Evolutionary conservation across 1,140 invertebrate genomes (phyloP).

Genomic region (Micrasema minimum): DNA sequence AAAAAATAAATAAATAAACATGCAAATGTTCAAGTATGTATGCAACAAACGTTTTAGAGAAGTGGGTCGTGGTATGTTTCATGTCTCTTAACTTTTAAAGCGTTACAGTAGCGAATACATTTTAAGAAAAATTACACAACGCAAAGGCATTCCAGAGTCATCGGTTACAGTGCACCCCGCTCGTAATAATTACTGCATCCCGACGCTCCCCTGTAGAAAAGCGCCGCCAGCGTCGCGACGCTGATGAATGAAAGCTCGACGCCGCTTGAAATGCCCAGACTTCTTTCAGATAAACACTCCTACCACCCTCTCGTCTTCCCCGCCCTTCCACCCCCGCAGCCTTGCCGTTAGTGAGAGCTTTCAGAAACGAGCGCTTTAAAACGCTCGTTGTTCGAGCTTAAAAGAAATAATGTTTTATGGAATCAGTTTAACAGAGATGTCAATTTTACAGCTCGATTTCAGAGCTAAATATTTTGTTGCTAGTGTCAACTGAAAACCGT

Average conservation of each 20-base stretch:
- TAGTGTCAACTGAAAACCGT: no score
- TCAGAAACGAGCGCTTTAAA: slow-evolving; percentile 27
- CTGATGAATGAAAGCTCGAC: slow-evolving; percentile 35
- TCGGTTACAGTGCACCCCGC: background rate
- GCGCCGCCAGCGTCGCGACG: slow-evolving; percentile 29
- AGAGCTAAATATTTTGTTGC: background rate
- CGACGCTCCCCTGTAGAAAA: slow-evolving; percentile 5
- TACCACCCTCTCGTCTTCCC: background rate
- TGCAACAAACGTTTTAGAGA: no score
- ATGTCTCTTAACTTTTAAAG: no score
- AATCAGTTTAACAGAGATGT: background rate
- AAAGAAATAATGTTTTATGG: slow-evolving; percentile 8
- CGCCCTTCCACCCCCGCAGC: background rate
- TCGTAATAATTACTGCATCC: slow-evolving; percentile 22
- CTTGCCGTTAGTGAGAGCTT: background rate
- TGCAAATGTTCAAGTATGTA: no score
- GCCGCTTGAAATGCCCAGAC: slow-evolving; percentile 35
- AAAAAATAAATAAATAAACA: no score
- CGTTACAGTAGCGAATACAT: no score
- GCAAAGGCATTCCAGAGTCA: slow-evolving; percentile 3
- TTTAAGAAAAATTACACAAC: no score
- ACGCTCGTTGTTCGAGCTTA: slow-evolving; percentile 27
- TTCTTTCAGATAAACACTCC: slow-evolving; percentile 37
- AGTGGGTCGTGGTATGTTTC: no score
- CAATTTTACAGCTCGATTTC: background rate